Conservation (phyloP, 2,888 invertebrate species). For the Diarsia brunnea region DNA sequence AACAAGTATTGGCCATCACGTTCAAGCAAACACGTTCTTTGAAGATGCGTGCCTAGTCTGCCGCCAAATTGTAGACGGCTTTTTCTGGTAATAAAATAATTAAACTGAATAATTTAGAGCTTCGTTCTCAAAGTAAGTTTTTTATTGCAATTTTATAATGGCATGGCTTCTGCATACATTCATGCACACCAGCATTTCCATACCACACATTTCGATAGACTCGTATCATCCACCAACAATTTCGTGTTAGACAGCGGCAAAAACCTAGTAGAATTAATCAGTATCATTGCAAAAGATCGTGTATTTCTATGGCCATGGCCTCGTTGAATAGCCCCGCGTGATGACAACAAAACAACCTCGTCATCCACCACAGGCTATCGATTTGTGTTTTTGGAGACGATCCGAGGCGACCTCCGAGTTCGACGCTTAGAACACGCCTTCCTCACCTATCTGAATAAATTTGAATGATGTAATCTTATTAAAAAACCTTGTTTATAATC, state of each 20-base stretch:
- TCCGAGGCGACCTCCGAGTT: slow-evolving; percentile 22
- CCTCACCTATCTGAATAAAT: slow-evolving; percentile 35
- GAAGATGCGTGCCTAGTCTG: slow-evolving; percentile 4
- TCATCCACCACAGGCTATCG: slow-evolving; percentile 31
- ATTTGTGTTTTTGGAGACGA: slow-evolving; percentile 52
- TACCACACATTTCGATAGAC: background rate
- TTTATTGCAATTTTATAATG: background rate
- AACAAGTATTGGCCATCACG: slow-evolving; percentile 40
- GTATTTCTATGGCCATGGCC: slow-evolving; percentile 70
- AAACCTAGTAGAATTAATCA: slow-evolving; percentile 44
- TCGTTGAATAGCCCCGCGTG: slow-evolving; percentile 57
- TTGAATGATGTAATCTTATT: slow-evolving; percentile 22
- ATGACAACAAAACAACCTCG: slow-evolving; percentile 61
- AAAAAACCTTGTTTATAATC: slow-evolving; percentile 3
- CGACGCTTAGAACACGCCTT: slow-evolving; percentile 18
- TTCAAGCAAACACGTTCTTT: slow-evolving; percentile 25
- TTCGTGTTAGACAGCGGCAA: slow-evolving; percentile 11
- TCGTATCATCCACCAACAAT: background rate
- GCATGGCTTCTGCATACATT: background rate
- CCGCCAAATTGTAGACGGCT: slow-evolving; percentile 10
- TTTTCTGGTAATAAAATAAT: slow-evolving; percentile 28
- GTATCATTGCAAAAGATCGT: slow-evolving; percentile 55
- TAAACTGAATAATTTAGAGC: background rate
- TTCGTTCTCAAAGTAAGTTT: background rate
- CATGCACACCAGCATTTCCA: background rate